Evolutionary conservation across 1,140 invertebrate species (phyloP).

Genomic region (Brachionus sp.): DNA sequence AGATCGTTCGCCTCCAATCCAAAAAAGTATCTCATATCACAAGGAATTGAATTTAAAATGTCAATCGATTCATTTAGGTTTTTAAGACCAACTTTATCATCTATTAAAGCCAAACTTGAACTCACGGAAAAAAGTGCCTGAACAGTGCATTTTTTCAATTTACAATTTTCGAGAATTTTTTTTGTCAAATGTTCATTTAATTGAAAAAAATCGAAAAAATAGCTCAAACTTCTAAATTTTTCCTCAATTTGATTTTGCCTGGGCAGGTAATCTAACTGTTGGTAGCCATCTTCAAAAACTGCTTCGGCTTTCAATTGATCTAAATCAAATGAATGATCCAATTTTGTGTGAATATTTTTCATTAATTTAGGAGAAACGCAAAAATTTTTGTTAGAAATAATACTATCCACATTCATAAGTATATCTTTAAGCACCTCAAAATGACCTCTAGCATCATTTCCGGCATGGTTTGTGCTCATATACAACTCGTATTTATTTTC

Average conservation of each 20-base stretch:
- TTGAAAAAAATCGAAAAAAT: conserved; percentile 30
- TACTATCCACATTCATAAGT: neutral
- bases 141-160: conserved; percentile 20
- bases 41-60: neutral
- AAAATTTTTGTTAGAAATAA: neutral
- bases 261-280: neutral
- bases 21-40: neutral
- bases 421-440: neutral
- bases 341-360: neutral
- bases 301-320: neutral
- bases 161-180: conserved; percentile 7
- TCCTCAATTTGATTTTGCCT: neutral
- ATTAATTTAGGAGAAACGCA: neutral
- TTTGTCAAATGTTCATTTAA: neutral
- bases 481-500: neutral
- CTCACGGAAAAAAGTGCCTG: neutral
- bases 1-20: neutral
- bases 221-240: conserved; percentile 14
- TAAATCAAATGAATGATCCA: neutral
- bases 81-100: neutral
- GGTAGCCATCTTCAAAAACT: neutral
- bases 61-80: neutral
- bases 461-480: neutral
- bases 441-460: neutral
- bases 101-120: neutral